Conservation (phyloP, 2,888 invertebrate genomes). For the Lysandra bellargus region DNA sequence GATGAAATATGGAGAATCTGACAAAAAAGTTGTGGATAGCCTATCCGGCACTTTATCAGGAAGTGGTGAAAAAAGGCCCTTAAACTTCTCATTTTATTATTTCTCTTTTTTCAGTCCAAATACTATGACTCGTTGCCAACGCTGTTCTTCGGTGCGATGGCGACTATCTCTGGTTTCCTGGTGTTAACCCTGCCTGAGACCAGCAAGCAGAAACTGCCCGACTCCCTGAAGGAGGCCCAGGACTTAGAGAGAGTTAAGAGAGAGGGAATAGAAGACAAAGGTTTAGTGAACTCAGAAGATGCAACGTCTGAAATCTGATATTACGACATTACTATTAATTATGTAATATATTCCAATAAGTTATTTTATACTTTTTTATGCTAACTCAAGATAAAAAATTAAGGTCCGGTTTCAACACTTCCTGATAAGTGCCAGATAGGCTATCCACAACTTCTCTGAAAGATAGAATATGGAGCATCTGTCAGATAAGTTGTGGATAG, state of each 20-base stretch:
- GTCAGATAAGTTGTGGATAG: no score
- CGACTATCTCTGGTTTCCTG: constrained; percentile 76
- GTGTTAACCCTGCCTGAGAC: constrained; percentile 83
- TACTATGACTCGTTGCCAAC: constrained; percentile 77
- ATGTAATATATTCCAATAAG: no score
- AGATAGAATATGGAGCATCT: no score
- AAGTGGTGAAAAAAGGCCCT: no score
- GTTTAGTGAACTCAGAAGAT: not conserved
- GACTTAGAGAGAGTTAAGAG: constrained; percentile 56
- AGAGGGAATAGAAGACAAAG: constrained; percentile 34
- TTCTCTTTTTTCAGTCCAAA: constrained; percentile 46
- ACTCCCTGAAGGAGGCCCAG: constrained; percentile 81
- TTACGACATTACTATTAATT: not conserved
- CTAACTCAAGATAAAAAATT: no score
- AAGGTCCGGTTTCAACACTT: no score
- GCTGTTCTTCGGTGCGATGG: constrained; percentile 80
- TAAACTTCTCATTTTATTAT: not conserved
- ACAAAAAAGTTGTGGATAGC: no score
- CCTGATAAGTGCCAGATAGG: no score
- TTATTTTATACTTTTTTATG: no score
- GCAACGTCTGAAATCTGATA: not conserved
- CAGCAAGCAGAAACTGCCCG: constrained; percentile 81
- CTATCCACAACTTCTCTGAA: no score
- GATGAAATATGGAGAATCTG: no score
- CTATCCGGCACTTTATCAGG: no score